Evolutionary conservation across 2,888 invertebrate genomes (phyloP), one percentile per base, ranked within the genome.

Genomic region (Monochamus alternatus): DNA sequence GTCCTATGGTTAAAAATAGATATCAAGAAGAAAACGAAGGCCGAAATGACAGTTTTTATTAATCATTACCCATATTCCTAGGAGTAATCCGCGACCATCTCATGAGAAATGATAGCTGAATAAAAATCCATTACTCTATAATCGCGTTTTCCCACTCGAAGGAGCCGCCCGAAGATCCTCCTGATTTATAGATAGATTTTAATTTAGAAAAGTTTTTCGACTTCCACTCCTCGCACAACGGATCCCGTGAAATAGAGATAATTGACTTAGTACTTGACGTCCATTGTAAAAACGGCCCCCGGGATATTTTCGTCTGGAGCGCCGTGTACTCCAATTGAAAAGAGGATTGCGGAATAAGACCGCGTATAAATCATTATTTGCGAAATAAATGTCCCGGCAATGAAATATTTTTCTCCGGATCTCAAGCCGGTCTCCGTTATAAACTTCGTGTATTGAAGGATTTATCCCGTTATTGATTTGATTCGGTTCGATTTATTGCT

Each of bases 281-380:
- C 69, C n/a, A 59, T 69, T 69, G 59, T 58, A 69, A 59, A 43
- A 69, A 69, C 69, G 10, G 47, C 59, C 59, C 69, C 69, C 69
- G n/a, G 22, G 69, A 60, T 60, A 60, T 22, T 31, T 47, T 2
- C 7, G 38, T 59, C 69, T 69, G 59, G 60, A 30, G 0, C 59
- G 31, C 59, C 43, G 14, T 60, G 30, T 47, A 60, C 43, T 7
- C 5, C 70, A 70, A 70, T 70, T 70, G 70, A 70, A 70, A 51
- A 62, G 38, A 31, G 62, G 31, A 38, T 62, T 70, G 62, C 62
- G 62, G 51, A 62, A 62, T 62, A 62, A 51, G 51, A 70, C 51
- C 47, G 47, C 62, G 8, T 30, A 70, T 70, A 70, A 70, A 70
- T 70, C 70, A 62, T 32, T 62, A 70, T 70, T 70, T 70, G 70